These are phyloP conservation scores for Penelope pileata DNA, from an alignment of 2,113 vertebrate genomes.

Conservation along the genomic window DNA sequence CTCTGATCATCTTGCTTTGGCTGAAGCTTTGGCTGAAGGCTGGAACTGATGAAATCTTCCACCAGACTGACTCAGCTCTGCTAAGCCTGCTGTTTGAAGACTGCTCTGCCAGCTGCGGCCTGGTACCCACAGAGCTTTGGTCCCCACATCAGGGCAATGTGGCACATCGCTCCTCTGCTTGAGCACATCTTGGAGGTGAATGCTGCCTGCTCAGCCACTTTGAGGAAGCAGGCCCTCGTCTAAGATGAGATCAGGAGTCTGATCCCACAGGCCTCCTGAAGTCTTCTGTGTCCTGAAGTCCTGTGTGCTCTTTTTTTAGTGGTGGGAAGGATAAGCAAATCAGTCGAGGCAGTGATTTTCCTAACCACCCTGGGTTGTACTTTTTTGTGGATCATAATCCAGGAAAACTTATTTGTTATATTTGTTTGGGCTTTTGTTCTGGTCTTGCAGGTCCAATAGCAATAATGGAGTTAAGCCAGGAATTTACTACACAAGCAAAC, in stretches of 20 bases:
- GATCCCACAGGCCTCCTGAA: neutral
- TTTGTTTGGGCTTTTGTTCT: neutral
- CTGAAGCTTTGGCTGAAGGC: neutral
- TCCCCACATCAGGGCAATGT: fast-evolving
- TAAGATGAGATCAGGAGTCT: neutral
- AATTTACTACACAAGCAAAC: neutral
- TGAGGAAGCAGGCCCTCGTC: neutral
- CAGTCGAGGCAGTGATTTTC: neutral
- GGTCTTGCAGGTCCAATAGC: neutral
- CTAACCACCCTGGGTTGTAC: neutral
- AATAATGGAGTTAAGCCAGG: neutral
- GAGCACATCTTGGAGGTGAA: neutral
- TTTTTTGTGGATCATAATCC: neutral
- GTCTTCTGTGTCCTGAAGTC: neutral
- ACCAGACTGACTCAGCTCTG: neutral
- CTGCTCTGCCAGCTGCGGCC: neutral
- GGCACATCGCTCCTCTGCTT: neutral
- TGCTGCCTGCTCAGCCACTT: neutral
- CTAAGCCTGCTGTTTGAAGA: neutral
- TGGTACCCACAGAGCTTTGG: neutral
- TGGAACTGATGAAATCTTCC: neutral
- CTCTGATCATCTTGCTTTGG: neutral
- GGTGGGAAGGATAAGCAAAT: neutral
- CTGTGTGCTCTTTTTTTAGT: neutral
- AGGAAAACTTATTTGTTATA: neutral